Base-by-base conservation (phyloP, 2,888 invertebrate species). In the Listrodromus nycthemerus region DNA sequence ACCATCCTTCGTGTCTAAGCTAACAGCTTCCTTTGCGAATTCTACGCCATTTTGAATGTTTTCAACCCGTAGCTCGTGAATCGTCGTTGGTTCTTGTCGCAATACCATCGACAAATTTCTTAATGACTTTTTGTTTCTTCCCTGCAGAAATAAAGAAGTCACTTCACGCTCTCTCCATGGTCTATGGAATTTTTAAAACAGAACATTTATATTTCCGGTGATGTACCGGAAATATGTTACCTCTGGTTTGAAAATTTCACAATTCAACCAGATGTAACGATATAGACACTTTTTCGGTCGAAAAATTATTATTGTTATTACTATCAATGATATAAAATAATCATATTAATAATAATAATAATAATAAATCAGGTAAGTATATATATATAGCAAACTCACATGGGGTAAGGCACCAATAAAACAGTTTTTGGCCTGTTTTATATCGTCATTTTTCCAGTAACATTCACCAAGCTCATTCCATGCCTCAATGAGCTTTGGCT, bases 401-500 rank as follows among this genome's bases (percentile, higher is more conserved):
- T 96, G 95, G 90, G 95, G 95, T 82, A 97, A 93, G 80, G 97
- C 97, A 69, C 97, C 96, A 89, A 96, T 95, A 93, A 98, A 98
- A 92, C 98, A 98, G 88, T 96, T 97, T 90, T 96, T 96, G 0
- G 98, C 97, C 89, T 97, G 96, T 86, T 95, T 95, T 6, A 97
- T 94, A 90, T 98, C 97, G 90, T 96, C 95, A 90, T 97, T 97
- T 93, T 98, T 98, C 96, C 97, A 98, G 92, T 97, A 97, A 90
- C 97, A 97, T 92, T 98, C 97, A 0, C 98, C 98, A 0, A 98
- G 94, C 92, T 98, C 97, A 91, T 98, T 98, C 98, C 98, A 98
- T 0, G 97, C 97, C 75, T 96, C 96, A 0, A 97, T 95, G 76
- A 97, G 93, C 87, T 96, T 96, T 0, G 97, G 97, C 90, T 97